Evolutionary conservation across 2,888 invertebrate genomes (phyloP), one percentile per base, ranked within the genome.

Genomic region (Ormia ochracea): DNA sequence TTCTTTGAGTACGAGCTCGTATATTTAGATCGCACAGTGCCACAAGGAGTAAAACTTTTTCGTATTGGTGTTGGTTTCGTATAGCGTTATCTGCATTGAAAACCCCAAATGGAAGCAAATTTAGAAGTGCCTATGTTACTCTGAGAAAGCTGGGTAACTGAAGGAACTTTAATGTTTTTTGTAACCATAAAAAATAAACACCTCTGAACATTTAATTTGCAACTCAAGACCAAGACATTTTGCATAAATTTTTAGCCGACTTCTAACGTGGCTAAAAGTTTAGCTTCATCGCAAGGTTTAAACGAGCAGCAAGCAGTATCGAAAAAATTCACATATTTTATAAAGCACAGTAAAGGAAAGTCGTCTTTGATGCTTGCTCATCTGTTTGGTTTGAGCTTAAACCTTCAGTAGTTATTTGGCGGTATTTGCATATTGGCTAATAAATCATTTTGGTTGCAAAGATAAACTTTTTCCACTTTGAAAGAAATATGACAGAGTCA

Each of bases 381-480:
- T 38, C 28, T 56, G n/a, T 7, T 50, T 70, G 50, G 26, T 48
- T 33, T 45, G 12, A 38, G 17, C 26, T 54, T 68, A 31, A 50
- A 50, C 31, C 33, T 63, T 31, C 41, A 63, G 72, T 54, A 63
- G 72, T 72, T 33, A 21, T 17, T 41, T 63, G 72, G 43, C 50
- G 43, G 43, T 19, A 54, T 54, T 54, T 72, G 12, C 33, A 12
- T 23, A 31, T 17, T 41, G 72, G n/a, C 17, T 63, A 54, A 63
- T 63, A 72, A 72, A 72, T 72, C 72, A 72, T 72, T 61, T 72
- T 52, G 31, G 43, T 12, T 45, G n/a, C 36, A 52, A 52, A 72
- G 21, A 23, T 61, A 0, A 7, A 41, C 3, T 6, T 28, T 28
- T 28, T 28, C 6, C 6, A 4, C 6, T 28, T 6, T 6, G 7